phyloP scores from a whole-genome alignment of 2,888 invertebrate species.

The Lithophane leautieri region DNA sequence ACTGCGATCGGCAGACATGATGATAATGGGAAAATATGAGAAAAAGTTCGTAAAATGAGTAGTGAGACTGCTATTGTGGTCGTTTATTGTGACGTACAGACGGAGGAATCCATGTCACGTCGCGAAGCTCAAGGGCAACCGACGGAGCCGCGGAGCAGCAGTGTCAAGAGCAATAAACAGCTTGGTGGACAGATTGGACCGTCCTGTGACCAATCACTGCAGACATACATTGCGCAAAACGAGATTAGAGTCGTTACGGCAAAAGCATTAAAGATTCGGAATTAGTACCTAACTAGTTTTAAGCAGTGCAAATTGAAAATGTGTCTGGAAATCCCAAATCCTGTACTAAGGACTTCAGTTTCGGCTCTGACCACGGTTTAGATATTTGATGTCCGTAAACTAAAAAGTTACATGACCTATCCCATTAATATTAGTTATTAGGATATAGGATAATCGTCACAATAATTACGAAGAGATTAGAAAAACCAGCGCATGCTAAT shows the following conservation, averaged over 20 bases:
- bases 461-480: conserved; percentile 11
- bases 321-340: background rate
- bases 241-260: background rate
- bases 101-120: conserved; percentile 69
- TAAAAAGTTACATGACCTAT: too few relatives aligned
- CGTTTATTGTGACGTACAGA: conserved; percentile 44
- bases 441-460: background rate
- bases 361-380: too few relatives aligned
- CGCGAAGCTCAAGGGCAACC: conserved; percentile 75
- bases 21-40: conserved; percentile 14
- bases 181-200: conserved; percentile 45
- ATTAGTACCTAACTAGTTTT: conserved; percentile 9
- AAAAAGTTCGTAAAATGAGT: conserved; percentile 37
- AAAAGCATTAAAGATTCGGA: conserved; percentile 23
- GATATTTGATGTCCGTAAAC: too few relatives aligned
- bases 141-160: conserved; percentile 37
- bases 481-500: conserved; percentile 23
- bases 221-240: background rate
- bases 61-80: conserved; percentile 45
- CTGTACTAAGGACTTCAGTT: background rate
- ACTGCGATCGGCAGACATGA: background rate
- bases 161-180: conserved; percentile 70
- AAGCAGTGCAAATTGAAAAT: background rate
- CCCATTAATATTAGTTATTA: too few relatives aligned
- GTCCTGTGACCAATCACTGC: conserved; percentile 46